Conservation (phyloP, 2,888 invertebrate species). For the Caenorhabditis sp. region DNA sequence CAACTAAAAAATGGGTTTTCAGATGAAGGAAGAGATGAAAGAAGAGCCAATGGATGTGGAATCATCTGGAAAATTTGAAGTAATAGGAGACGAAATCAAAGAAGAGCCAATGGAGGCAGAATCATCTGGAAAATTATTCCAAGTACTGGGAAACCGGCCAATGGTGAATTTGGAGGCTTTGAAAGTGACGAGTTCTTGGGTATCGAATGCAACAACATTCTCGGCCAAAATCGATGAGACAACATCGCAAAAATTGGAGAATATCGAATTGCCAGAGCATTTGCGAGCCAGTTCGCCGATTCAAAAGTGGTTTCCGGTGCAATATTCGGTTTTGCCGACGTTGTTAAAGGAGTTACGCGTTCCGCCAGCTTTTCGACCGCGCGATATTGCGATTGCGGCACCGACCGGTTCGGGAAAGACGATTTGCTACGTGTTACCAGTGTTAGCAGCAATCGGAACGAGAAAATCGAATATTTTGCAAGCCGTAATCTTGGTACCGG, state of each 20-base stretch:
- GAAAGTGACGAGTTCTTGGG: slow-evolving; percentile 56
- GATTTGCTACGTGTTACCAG: slow-evolving; percentile 88
- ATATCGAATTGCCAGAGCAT: slow-evolving; percentile 40
- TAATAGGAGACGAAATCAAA: slow-evolving; percentile 29
- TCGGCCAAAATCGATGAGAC: slow-evolving; percentile 46
- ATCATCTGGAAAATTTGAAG: slow-evolving; percentile 18
- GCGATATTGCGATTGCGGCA: slow-evolving; percentile 93
- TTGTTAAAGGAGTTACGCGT: slow-evolving; percentile 42
- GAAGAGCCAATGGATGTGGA: not conserved
- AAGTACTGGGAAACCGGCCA: slow-evolving; percentile 42
- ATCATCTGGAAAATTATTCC: slow-evolving; percentile 8
- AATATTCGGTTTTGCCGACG: slow-evolving; percentile 60
- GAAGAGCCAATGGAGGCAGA: not conserved
- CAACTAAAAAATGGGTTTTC: slow-evolving; percentile 5
- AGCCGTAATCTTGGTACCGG: slow-evolving; percentile 90
- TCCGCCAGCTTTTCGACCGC: slow-evolving; percentile 76
- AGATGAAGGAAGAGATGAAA: slow-evolving; percentile 4
- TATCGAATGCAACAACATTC: slow-evolving; percentile 57
- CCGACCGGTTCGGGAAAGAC: slow-evolving; percentile 97
- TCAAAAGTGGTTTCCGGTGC: slow-evolving; percentile 64
- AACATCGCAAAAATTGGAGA: slow-evolving; percentile 34
- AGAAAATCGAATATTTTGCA: slow-evolving; percentile 74
- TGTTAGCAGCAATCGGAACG: slow-evolving; percentile 71
- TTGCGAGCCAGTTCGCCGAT: slow-evolving; percentile 33
- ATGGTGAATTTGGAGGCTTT: slow-evolving; percentile 39